Base-by-base conservation (phyloP, 2,113 vertebrate species). In the Serilophus lunatus region DNA sequence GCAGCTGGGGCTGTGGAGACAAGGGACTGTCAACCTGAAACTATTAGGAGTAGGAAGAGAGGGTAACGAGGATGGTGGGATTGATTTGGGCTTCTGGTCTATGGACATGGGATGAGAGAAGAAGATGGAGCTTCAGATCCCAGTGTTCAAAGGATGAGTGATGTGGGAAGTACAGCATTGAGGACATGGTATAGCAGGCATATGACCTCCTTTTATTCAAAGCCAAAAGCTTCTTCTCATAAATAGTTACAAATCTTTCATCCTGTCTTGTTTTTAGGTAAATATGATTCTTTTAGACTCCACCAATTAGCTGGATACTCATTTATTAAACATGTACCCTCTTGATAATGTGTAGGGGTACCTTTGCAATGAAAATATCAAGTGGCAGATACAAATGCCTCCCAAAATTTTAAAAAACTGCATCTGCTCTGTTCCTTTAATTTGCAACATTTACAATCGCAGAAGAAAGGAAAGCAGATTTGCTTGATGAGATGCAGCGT, bases 391-490 rank as follows among this genome's bases (percentile, higher is more conserved):
- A 86, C 2, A 74, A 93, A 91, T 20, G 29, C 19, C 49, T 91
- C 23, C 36, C 57, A 89, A 81, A 86, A 86, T 36, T 44, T 64
- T 60, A 91, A 71, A 70, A 71, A 84, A 91, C 35, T 49, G 15
- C 29, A 63, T 50, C 18, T 65, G 20, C 45, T 84, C 45, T 42
- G 26, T 38, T 90, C 29, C 35, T n/a, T 69, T 61, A 19, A 38
- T 72, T 33, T 71, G 69, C 36, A 82, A 70, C 35, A 70, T 82
- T 63, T 56, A 91, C 66, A 74, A 74, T 54, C 20, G 69, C 87
- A 69, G 36, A 8, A 87, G 85, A 88, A 95, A 87, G 38, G 18
- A 87, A 92, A 82, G 15, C 19, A 82, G 65, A 75, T 89, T 92
- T 93, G 36, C 35, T 87, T 77, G 70, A 85, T 23, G 38, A 61